Percentiles rank a stretch among this genome's conserved stretches.
These are phyloP conservation scores for Babyrousa celebensis DNA, from an alignment of 2,797 vertebrate genomes.

Conservation along the genomic window DNA sequence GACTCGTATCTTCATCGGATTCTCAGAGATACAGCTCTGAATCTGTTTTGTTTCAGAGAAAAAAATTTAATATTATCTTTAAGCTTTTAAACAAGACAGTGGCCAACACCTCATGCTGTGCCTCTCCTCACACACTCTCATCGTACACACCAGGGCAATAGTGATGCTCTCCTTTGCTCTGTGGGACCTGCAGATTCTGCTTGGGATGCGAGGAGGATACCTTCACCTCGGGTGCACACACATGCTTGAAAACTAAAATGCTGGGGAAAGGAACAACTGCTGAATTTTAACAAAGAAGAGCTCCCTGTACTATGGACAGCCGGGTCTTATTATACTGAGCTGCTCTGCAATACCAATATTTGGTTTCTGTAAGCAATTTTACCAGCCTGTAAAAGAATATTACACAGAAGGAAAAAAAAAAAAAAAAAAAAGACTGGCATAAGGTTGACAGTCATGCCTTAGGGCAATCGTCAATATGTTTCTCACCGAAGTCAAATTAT, in stretches of 20 bases:
- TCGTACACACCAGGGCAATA: not conserved
- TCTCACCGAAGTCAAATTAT: slow-evolving; percentile 77
- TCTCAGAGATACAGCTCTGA: slow-evolving; percentile 29
- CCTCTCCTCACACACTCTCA: not conserved
- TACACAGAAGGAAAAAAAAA: not conserved
- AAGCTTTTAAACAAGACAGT: not conserved
- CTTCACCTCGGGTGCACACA: not conserved
- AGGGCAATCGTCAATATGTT: slow-evolving; percentile 36
- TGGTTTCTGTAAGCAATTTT: slow-evolving; percentile 26
- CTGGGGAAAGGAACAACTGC: not conserved
- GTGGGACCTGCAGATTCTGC: not conserved
- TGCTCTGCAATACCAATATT: not conserved
- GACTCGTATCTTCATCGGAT: not conserved
- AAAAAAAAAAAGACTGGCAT: not conserved
- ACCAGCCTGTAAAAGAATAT: slow-evolving; percentile 35
- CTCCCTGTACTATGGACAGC: not conserved
- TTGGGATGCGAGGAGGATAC: accelerated
- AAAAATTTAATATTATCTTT: not conserved
- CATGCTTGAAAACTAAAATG: slow-evolving; percentile 8
- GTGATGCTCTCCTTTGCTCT: not conserved
- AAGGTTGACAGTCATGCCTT: slow-evolving; percentile 29
- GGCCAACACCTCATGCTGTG: not conserved
- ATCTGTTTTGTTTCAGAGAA: slow-evolving; percentile 33
- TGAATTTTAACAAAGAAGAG: slow-evolving; percentile 48
- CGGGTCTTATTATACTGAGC: not conserved